Conservation (phyloP, 2,113 vertebrate species). For the Austrofundulus limnaeus region DNA sequence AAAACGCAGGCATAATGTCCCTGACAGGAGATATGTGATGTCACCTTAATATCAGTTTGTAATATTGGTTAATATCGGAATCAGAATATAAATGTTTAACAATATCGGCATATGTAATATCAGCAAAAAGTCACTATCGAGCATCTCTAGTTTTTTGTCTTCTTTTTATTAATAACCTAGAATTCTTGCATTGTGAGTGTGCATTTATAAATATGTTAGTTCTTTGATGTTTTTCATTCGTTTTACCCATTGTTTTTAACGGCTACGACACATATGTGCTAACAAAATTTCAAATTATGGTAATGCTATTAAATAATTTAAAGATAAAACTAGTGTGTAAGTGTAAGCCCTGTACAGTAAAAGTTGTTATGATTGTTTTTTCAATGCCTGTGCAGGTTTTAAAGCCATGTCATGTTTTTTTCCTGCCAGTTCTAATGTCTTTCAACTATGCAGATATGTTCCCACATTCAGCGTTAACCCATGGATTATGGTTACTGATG, state of each 20-base stretch:
- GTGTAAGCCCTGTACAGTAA: not conserved
- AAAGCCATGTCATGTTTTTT: not conserved
- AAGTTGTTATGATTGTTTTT: not conserved
- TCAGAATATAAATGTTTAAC: too few species aligned
- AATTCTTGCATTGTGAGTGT: too few species aligned
- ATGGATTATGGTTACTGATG: not conserved
- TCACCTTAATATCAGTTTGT: too few species aligned
- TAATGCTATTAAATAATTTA: not conserved
- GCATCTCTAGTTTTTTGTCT: too few species aligned
- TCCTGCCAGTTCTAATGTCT: not conserved
- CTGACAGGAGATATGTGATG: too few species aligned
- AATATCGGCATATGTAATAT: too few species aligned
- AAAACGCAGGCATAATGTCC: too few species aligned
- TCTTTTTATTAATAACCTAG: too few species aligned
- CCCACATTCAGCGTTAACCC: not conserved
- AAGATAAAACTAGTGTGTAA: not conserved
- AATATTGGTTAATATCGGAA: too few species aligned
- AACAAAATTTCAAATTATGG: not conserved
- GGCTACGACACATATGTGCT: not conserved
- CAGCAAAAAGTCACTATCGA: too few species aligned
- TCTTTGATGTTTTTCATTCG: not conserved
- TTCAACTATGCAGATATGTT: constrained; percentile 4
- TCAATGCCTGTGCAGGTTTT: not conserved
- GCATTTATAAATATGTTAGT: too few species aligned
- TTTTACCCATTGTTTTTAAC: not conserved